Evolutionary conservation across 2,113 vertebrate species (phyloP).

Genomic region (Peromyscus leucopus): DNA sequence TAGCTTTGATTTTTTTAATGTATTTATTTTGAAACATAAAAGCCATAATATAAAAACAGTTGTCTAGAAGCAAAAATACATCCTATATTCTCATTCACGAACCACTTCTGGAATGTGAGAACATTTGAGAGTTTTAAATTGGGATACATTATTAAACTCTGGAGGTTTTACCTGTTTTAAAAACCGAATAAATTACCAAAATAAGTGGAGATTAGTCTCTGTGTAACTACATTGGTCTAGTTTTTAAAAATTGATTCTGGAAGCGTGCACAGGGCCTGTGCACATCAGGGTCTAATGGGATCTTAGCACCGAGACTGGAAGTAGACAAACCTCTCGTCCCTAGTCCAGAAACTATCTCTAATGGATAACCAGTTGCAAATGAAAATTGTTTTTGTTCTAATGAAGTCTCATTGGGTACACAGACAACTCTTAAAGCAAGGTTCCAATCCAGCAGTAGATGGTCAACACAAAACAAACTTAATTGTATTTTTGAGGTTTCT

Average conservation of each 20-base stretch:
- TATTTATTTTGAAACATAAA: not conserved
- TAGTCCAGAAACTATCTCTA: not conserved
- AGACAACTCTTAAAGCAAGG: not conserved
- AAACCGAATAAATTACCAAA: not conserved
- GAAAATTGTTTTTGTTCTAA: not conserved
- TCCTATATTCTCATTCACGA: not conserved
- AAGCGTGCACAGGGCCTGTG: not conserved
- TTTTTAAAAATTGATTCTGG: not conserved
- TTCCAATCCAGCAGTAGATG: not conserved
- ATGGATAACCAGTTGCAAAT: not conserved
- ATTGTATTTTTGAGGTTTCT: not conserved
- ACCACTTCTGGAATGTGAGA: not conserved
- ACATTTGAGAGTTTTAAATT: conserved; percentile 1
- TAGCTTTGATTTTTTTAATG: not conserved
- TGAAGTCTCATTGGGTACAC: not conserved
- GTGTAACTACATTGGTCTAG: not conserved
- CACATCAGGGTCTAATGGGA: not conserved
- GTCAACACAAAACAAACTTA: not conserved
- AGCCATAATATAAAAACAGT: not conserved
- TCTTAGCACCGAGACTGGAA: not conserved
- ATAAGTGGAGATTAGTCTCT: not conserved
- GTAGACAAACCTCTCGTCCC: not conserved
- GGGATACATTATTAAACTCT: not conserved
- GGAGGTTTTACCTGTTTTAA: not conserved
- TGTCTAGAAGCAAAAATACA: not conserved